Conservation (phyloP, 2,113 vertebrate species). For the Mesembrinibis cayennensis region DNA sequence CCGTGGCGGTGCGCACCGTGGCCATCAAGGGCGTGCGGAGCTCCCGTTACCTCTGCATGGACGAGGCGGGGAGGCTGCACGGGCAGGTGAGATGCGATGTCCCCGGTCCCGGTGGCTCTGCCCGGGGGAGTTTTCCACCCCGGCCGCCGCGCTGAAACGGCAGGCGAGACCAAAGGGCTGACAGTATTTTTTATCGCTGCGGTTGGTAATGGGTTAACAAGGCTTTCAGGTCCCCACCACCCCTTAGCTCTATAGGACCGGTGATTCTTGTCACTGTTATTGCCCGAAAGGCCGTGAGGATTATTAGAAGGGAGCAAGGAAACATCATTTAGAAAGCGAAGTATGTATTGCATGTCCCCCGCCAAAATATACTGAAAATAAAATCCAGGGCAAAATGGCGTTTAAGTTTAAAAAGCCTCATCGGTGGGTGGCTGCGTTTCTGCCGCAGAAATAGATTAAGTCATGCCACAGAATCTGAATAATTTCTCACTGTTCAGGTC, state of each 20-base stretch:
- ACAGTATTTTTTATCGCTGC: background rate
- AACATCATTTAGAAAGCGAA: background rate
- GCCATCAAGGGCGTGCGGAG: conserved; percentile 87
- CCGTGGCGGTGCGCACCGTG: conserved; percentile 83
- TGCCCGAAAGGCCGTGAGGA: background rate
- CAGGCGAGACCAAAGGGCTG: background rate
- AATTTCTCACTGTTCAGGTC: conserved; percentile 12
- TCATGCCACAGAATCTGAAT: background rate
- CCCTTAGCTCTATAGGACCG: background rate
- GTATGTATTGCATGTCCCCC: accelerated
- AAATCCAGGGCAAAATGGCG: background rate
- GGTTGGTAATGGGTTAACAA: background rate
- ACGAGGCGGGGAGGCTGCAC: conserved; percentile 78
- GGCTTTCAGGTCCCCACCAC: background rate
- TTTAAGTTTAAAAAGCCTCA: background rate
- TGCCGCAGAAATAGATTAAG: background rate
- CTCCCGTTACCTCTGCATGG: conserved; percentile 89
- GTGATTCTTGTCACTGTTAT: background rate
- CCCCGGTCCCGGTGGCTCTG: background rate
- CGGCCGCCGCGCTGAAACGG: background rate
- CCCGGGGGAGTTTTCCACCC: background rate
- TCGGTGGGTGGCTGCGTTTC: background rate
- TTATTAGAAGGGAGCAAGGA: background rate
- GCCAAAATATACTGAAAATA: background rate
- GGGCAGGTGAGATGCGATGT: conserved; percentile 79